Evolutionary conservation across 2,797 vertebrate species (phyloP).

Genomic region (Tolypeutes matacus): DNA sequence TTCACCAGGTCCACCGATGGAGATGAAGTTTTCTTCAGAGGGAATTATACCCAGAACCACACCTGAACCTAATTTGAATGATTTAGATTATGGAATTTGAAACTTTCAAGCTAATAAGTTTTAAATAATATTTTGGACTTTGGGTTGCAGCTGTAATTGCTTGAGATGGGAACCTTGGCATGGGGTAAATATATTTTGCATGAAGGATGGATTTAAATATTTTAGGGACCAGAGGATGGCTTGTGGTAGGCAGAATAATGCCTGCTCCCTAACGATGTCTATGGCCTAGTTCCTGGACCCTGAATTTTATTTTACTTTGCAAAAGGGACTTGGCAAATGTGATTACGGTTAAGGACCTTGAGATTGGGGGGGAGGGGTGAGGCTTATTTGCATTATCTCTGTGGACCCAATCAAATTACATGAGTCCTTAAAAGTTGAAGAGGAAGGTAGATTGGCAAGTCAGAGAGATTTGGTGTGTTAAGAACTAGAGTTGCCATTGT

Average conservation of each 20-base stretch:
- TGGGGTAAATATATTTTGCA: neutral
- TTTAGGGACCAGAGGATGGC: neutral
- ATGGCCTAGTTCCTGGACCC: neutral
- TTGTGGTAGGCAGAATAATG: neutral
- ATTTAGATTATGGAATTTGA: neutral
- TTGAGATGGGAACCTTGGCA: neutral
- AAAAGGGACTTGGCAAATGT: neutral
- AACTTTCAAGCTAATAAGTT: neutral
- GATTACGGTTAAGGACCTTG: neutral
- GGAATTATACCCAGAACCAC: neutral
- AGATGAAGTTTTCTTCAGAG: neutral
- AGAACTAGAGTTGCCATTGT: neutral
- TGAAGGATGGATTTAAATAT: neutral
- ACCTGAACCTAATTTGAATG: neutral
- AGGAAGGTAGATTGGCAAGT: neutral
- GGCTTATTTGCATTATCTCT: too few relatives aligned
- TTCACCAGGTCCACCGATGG: neutral
- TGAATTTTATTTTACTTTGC: neutral
- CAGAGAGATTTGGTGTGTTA: neutral
- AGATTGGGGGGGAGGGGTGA: too few relatives aligned
- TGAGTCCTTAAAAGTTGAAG: neutral
- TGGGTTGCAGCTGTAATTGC: neutral
- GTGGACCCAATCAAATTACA: too few relatives aligned
- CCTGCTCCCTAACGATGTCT: neutral
- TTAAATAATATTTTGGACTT: neutral